Evolutionary conservation across 2,888 invertebrate species (phyloP), one percentile per base, ranked within the genome.

Genomic region (Brenthis ino): DNA sequence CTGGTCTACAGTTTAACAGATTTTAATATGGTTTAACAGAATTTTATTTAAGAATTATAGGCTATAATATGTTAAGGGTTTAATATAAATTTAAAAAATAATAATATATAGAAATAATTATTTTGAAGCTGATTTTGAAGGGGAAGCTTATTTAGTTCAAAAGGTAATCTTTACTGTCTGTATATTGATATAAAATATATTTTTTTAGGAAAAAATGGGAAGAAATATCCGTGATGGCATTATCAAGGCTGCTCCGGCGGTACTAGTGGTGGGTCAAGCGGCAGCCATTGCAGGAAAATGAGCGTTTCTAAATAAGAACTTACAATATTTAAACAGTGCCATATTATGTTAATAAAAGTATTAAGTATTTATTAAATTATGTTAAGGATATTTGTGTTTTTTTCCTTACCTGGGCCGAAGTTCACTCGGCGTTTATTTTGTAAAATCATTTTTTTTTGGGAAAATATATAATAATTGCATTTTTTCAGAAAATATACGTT

Each of bases 181-280:
- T 24, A 20, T 53, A 28, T 64, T 58, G 8, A 43, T 51, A 6
- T 33, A 20, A 58, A 57, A 20, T 20, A 20, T 73, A 12, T 55
- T 2, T 57, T 73, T 43, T 70, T 81, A 88, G 88, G 86, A 86
- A 65, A 82, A 78, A 74, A 69, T 86, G 0, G 88, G 88, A n/a
- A 82, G 81, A 14, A 77, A 81, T 63, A 77, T 87, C 24, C 80
- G 87, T 0, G 81, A 87, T 71, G 85, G 86, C 0, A 72, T 87
- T 65, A 82, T 86, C 70, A 86, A 86, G 65, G 83, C 84, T 0
- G 85, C 82, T 0, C 87, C 86, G 43, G 87, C 86, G 0, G 82
- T 86, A 0, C 77, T 74, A 0, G 86, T 87, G 0, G 80, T 83
- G 0, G 84, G 85, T 0, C 75, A 85, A 73, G 84, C 85, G 0